phyloP scores from a whole-genome alignment of 2,797 vertebrate species.

The Chaetodon trifasciatus region DNA sequence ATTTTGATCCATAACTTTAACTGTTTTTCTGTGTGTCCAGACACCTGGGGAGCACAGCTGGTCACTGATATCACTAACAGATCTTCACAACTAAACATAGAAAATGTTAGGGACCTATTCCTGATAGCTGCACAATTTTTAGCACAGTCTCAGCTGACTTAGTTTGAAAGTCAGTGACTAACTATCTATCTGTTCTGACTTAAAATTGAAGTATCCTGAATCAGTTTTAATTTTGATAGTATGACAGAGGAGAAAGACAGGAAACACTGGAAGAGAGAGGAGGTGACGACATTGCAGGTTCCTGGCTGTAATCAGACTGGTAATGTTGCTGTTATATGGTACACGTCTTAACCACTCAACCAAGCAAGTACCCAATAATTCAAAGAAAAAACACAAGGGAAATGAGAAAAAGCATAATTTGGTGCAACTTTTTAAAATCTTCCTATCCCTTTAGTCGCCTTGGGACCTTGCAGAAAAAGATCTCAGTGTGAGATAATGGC shows the following conservation, averaged over 20 bases:
- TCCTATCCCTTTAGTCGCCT: background rate
- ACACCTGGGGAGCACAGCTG: background rate
- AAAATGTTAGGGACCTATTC: background rate
- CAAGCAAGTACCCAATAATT: background rate
- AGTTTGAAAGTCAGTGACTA: background rate
- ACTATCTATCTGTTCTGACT: background rate
- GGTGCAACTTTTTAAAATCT: background rate
- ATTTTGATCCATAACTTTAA: background rate
- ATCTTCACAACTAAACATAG: background rate
- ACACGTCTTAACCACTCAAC: background rate
- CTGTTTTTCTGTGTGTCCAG: background rate
- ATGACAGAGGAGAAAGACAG: background rate
- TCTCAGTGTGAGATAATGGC: constrained; percentile 8
- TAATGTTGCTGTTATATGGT: background rate
- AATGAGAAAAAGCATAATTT: background rate
- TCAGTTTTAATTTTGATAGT: background rate
- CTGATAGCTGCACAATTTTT: background rate
- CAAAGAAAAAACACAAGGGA: background rate
- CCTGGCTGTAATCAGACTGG: background rate
- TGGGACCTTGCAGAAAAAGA: background rate
- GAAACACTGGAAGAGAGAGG: background rate
- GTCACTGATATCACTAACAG: background rate
- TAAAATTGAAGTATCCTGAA: background rate
- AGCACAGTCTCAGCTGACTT: background rate
- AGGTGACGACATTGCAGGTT: background rate